A percentile compares a stretch with the other conserved stretches of the same genome.
Conservation (phyloP, 2,113 vertebrate genomes). For the Neoarius graeffei region DNA sequence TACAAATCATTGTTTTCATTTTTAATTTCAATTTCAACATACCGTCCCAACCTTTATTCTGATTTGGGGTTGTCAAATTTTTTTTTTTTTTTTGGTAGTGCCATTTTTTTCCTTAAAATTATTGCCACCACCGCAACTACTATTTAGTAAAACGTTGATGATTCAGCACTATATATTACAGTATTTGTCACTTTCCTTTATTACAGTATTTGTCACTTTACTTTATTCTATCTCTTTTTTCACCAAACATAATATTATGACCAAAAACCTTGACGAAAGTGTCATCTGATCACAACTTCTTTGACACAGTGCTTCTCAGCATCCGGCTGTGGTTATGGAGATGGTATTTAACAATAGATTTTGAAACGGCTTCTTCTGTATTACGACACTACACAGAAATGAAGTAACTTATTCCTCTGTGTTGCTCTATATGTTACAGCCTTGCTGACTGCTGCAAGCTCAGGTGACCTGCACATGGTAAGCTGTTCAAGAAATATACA, state of each 20-base stretch:
- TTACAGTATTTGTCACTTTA: too few species aligned
- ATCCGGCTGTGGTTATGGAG: neutral
- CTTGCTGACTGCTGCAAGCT: slow-evolving; percentile 66
- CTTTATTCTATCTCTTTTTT: too few species aligned
- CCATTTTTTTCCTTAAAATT: neutral
- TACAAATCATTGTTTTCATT: too few species aligned
- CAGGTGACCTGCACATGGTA: slow-evolving; percentile 64
- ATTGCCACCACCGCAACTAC: neutral
- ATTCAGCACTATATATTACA: neutral
- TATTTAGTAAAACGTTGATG: neutral
- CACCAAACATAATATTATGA: neutral
- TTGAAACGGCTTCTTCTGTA: neutral
- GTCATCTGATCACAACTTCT: neutral
- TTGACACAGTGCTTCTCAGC: neutral
- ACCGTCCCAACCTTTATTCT: too few species aligned
- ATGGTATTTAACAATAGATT: neutral
- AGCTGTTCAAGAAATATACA: neutral
- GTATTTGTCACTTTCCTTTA: too few species aligned
- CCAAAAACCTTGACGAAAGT: neutral
- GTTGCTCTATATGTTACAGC: slow-evolving; percentile 57
- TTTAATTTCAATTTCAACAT: too few species aligned
- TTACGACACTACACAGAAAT: neutral
- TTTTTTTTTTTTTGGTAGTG: neutral
- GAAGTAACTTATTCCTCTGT: neutral
- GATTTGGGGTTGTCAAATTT: too few species aligned